A percentile compares a stretch with the other conserved stretches of the same genome.
Evolutionary conservation across 2,797 vertebrate species (phyloP).

Genomic region (Lerista edwardsae): DNA sequence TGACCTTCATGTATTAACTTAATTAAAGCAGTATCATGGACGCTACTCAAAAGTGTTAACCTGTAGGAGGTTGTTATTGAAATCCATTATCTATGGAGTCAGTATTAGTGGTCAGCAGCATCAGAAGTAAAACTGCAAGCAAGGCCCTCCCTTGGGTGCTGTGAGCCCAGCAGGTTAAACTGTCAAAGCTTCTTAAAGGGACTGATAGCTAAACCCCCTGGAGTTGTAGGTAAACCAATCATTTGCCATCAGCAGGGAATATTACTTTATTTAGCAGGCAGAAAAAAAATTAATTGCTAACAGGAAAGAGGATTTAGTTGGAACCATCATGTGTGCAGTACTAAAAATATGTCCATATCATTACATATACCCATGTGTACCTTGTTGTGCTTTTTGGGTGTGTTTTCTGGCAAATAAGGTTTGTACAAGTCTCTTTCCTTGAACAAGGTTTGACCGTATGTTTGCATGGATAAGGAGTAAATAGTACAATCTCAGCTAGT

Average conservation of each 20-base stretch:
- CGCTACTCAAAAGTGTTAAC: slow-evolving; percentile 75
- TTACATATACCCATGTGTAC: background rate
- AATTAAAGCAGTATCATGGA: slow-evolving; percentile 73
- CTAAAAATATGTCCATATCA: slow-evolving; percentile 22
- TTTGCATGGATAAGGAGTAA: background rate
- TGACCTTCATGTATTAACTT: slow-evolving; percentile 73
- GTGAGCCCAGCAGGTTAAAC: slow-evolving; percentile 93
- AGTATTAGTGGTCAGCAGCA: slow-evolving; percentile 85
- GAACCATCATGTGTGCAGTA: slow-evolving; percentile 24
- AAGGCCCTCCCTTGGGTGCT: slow-evolving; percentile 87
- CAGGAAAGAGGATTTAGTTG: slow-evolving; percentile 63
- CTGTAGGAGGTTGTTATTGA: slow-evolving; percentile 82
- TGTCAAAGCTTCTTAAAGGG: slow-evolving; percentile 92
- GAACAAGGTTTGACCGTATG: background rate
- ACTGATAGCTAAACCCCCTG: slow-evolving; percentile 86
- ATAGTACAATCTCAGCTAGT: background rate
- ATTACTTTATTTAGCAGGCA: slow-evolving; percentile 87
- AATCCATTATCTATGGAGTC: slow-evolving; percentile 84
- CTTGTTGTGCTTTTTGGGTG: slow-evolving; percentile 24
- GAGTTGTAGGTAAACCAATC: slow-evolving; percentile 91
- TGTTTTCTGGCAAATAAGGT: background rate
- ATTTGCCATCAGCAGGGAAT: slow-evolving; percentile 91
- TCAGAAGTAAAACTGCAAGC: slow-evolving; percentile 87
- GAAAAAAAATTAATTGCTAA: slow-evolving; percentile 65
- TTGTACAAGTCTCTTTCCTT: background rate